Evolutionary conservation across 2,113 vertebrate species (phyloP).

Genomic region (crab-eating macaque (Macaca fascicularis)): DNA sequence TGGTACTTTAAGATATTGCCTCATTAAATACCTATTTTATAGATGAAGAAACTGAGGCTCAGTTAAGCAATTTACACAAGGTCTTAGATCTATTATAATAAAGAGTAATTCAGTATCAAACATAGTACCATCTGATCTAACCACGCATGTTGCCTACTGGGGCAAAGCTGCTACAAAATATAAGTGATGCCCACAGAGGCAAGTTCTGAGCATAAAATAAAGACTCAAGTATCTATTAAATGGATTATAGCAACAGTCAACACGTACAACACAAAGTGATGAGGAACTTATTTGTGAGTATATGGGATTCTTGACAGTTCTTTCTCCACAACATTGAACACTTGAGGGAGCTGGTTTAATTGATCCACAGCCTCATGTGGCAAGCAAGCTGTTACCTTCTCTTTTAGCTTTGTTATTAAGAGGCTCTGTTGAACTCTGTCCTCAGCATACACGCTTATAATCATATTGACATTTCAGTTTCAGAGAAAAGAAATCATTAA

Average conservation of each 20-base stretch:
- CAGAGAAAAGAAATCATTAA: conserved; percentile 46
- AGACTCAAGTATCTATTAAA: neutral
- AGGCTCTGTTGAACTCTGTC: neutral
- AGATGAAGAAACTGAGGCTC: neutral
- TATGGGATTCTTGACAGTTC: neutral
- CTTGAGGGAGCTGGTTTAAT: neutral
- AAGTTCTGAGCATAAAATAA: neutral
- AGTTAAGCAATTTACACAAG: neutral
- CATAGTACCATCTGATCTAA: neutral
- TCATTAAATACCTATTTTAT: neutral
- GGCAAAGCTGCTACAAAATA: neutral
- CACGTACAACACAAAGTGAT: neutral
- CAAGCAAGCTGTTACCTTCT: neutral
- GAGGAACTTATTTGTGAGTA: neutral
- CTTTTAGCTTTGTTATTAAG: neutral
- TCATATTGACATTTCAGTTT: conserved; percentile 37
- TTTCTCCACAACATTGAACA: neutral
- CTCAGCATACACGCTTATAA: conserved; percentile 1
- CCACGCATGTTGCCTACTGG: too few species aligned
- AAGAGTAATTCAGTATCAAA: neutral
- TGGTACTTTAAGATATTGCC: neutral
- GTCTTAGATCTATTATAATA: neutral
- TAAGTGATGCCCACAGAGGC: neutral
- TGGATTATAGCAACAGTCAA: neutral
- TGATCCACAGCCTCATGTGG: neutral